Base-by-base conservation (phyloP, 2,888 invertebrate genomes). In the Scaptomyza parva region DNA sequence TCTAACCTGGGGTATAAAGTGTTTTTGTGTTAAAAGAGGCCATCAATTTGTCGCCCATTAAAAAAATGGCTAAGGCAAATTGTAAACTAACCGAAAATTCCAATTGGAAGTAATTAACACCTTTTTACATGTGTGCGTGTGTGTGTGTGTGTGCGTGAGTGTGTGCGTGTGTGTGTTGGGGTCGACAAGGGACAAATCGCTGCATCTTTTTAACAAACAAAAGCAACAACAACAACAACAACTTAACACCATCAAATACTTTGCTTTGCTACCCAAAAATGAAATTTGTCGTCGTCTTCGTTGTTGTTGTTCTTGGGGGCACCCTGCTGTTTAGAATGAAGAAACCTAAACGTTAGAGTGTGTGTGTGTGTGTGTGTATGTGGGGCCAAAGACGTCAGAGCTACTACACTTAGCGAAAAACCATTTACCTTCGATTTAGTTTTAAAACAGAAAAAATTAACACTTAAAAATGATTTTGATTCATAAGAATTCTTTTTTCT, bases 71-170 rank as follows among this genome's bases (percentile, higher is more conserved):
- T 61, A 47, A 57, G 70, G 37, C 70, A 80, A 65, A 76, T 78
- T 78, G 70, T 68, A 84, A 81, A 78, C 74, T 68, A 76, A 80
- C 57, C 73, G 51, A 75, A 83, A 81, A 84, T 84, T 84, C 81
- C 70, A 78, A 84, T 81, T 80, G 70, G 54, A 76, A 73, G 78
- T 81, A 84, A 81, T 84, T 81, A 81, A 84, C 81, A 78, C 81
- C 70, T 76, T 66, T 61, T 41, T 37, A 20, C 40, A 50, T 41
- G 50, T 39, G 52, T 22, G 47, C 43, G 53, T 40, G 58, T n/a
- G 48, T 35, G 57, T n/a, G 52, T 22, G 26, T 30, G 59, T 4
- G 43, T 43, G 51, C 51, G 9, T 18, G 20, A 43, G 57, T 8
- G 47, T 51, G 57, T 43, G 51, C 51, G 9, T 18, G 20, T 47